Evolutionary conservation across 2,888 invertebrate species (phyloP).

Genomic region (Tetranychus piercei): DNA sequence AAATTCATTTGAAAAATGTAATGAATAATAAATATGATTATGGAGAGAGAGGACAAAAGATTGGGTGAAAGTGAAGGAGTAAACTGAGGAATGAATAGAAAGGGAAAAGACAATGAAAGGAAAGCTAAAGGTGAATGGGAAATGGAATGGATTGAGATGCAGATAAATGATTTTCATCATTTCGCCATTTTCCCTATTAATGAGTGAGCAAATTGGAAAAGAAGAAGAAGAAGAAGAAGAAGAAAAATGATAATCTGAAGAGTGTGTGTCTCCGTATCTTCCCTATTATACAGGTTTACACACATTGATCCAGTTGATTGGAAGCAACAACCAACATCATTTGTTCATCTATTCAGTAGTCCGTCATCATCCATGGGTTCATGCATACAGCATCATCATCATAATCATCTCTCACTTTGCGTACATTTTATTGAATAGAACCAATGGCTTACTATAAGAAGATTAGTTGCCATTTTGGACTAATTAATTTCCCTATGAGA

Average conservation of each 20-base stretch:
- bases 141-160: neutral
- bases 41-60: too few species aligned
- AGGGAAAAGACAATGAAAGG: too few species aligned
- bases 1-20: too few species aligned
- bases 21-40: too few species aligned
- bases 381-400: neutral
- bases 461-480: conserved; percentile 1
- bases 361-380: neutral
- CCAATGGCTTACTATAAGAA: neutral
- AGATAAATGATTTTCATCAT: neutral
- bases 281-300: neutral
- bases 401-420: neutral
- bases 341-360: neutral
- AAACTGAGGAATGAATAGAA: too few species aligned
- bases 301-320: neutral
- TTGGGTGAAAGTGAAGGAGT: too few species aligned
- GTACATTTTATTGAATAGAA: neutral
- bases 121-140: too few species aligned
- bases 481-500: neutral
- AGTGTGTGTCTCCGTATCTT: neutral
- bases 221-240: neutral
- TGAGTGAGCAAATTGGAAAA: neutral
- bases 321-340: neutral
- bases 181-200: neutral
- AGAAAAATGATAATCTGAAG: neutral